Conservation (phyloP, 2,113 vertebrate species). For the Psittacara wagleri region DNA sequence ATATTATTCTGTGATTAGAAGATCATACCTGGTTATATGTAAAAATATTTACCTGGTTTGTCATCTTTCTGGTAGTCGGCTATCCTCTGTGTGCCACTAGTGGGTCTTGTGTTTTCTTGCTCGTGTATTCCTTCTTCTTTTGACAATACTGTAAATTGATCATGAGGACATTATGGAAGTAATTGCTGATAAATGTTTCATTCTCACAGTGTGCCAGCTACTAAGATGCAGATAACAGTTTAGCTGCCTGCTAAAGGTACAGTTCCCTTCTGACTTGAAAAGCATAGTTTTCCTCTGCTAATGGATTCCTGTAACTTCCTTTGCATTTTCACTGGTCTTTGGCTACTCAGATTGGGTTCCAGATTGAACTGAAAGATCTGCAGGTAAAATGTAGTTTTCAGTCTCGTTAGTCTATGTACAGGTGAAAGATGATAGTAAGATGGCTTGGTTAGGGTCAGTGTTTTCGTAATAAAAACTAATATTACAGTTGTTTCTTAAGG, state of each 20-base stretch:
- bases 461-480: background rate
- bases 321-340: background rate
- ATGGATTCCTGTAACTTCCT: background rate
- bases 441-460: background rate
- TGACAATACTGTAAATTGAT: background rate
- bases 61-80: background rate
- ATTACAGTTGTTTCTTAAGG: background rate
- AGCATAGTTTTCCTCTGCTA: background rate
- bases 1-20: background rate
- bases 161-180: background rate
- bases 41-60: background rate
- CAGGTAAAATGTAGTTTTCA: background rate
- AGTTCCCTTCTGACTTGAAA: background rate
- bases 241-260: background rate
- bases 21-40: background rate
- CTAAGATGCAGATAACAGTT: background rate
- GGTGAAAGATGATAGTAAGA: background rate
- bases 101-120: background rate
- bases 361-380: background rate
- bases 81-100: background rate
- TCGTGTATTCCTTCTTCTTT: background rate
- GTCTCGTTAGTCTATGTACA: background rate
- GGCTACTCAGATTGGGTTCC: background rate
- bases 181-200: background rate
- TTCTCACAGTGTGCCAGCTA: background rate